phyloP scores from a whole-genome alignment of 1,140 invertebrate genomes.

The Brachionus rotundiformis region DNA sequence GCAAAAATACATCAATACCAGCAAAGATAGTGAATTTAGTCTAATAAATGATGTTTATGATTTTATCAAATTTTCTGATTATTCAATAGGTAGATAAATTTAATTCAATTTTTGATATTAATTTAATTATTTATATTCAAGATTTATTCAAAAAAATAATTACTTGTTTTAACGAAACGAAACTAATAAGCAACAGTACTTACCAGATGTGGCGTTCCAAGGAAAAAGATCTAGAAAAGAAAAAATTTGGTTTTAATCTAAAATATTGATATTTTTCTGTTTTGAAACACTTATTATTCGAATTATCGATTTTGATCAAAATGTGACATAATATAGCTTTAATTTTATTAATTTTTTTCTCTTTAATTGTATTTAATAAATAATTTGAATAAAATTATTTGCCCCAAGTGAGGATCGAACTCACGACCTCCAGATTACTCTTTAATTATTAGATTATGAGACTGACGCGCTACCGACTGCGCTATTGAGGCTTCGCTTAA shows the following conservation, averaged over 20 bases:
- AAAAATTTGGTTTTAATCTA: conserved; percentile 9
- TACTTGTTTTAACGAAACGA: conserved; percentile 18
- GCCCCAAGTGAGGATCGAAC: conserved; percentile 51
- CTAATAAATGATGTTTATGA: background rate
- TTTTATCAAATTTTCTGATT: background rate
- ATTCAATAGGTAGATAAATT: background rate
- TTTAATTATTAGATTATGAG: conserved; percentile 29
- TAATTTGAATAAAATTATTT: conserved; percentile 26
- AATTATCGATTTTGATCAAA: background rate
- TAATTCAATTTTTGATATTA: background rate
- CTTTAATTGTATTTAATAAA: background rate
- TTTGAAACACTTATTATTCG: too few species aligned
- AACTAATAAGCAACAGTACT: background rate
- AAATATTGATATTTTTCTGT: too few species aligned
- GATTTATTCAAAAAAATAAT: conserved; percentile 32
- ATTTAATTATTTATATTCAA: background rate
- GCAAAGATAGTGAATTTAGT: background rate
- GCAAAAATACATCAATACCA: background rate
- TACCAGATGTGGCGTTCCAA: conserved; percentile 18
- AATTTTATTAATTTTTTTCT: background rate
- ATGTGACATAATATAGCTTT: background rate
- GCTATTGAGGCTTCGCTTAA: conserved; percentile 34
- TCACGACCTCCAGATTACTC: conserved; percentile 50
- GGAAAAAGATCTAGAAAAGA: conserved; percentile 28
- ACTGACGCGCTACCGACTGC: conserved; percentile 50